Conservation (phyloP, 2,888 invertebrate species). For the Chymomyza fuscimana region DNA sequence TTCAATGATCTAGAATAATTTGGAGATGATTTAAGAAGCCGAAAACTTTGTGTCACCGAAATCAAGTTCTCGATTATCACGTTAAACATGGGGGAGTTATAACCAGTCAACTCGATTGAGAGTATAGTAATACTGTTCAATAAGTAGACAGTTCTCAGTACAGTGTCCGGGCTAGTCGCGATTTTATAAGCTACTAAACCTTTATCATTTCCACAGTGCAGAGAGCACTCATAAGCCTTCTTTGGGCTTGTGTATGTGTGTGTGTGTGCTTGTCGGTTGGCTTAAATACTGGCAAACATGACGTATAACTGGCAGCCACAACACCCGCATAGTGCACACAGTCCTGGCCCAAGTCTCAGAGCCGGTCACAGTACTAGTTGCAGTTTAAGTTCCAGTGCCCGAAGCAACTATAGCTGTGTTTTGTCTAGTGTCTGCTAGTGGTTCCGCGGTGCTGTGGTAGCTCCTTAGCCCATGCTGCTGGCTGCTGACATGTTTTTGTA, state of each 20-base stretch:
- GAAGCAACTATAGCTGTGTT: neutral
- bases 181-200: neutral
- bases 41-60: too few species aligned
- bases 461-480: neutral
- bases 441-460: neutral
- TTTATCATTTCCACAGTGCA: conserved; percentile 18
- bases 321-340: conserved; percentile 66
- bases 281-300: conserved; percentile 60
- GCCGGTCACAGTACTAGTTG: neutral
- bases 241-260: conserved; percentile 16
- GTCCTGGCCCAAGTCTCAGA: neutral
- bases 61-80: too few species aligned
- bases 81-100: too few species aligned
- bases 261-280: conserved; percentile 39
- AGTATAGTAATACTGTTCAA: too few species aligned
- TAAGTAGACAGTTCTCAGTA: too few species aligned
- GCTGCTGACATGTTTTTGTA: conserved; percentile 62
- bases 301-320: conserved; percentile 53
- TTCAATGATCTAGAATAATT: too few species aligned
- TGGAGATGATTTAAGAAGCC: too few species aligned
- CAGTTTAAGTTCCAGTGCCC: neutral
- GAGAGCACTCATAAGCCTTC: neutral
- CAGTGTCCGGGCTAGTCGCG: too few species aligned
- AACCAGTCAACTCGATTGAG: too few species aligned
- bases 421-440: neutral